Percentiles rank a stretch among this genome's conserved stretches.
These are phyloP conservation scores for Spodoptera picta DNA, from an alignment of 2,888 invertebrate species.

Conservation along the genomic window DNA sequence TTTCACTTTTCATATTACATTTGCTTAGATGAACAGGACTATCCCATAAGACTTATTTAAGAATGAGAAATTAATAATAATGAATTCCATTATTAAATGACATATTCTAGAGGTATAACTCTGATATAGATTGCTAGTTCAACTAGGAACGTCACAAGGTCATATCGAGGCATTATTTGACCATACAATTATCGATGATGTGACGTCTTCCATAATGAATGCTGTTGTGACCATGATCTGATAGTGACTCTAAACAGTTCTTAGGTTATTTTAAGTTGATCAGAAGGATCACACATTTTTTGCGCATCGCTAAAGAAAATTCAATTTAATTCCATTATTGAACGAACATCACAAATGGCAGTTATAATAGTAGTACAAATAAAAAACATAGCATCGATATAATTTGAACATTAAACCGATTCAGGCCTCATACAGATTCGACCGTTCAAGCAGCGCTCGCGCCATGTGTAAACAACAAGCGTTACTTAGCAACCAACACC, in stretches of 20 bases:
- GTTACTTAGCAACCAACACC: constrained; percentile 66
- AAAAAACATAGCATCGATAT: constrained; percentile 40
- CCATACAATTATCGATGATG: constrained; percentile 34
- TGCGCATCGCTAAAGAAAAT: no score
- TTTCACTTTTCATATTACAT: no score
- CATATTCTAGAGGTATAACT: constrained; percentile 6
- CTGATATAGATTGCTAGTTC: constrained; percentile 4
- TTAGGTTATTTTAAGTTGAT: neutral
- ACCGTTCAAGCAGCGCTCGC: constrained; percentile 66
- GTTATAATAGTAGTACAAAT: neutral
- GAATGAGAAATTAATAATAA: no score
- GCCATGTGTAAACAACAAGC: constrained; percentile 66
- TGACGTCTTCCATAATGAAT: constrained; percentile 18
- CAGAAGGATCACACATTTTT: no score
- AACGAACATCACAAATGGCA: no score
- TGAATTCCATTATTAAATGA: neutral
- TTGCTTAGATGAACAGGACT: no score
- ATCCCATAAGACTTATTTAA: no score
- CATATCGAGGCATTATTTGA: constrained; percentile 41
- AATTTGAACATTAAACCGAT: constrained; percentile 55
- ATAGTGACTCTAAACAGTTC: constrained; percentile 11
- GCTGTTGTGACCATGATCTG: constrained; percentile 5
- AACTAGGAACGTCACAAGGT: constrained; percentile 47
- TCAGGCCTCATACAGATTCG: constrained; percentile 59
- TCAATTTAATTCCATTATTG: no score